These are phyloP conservation scores for Stegastes partitus DNA, from an alignment of 2,113 vertebrate species.

Conservation along the genomic window DNA sequence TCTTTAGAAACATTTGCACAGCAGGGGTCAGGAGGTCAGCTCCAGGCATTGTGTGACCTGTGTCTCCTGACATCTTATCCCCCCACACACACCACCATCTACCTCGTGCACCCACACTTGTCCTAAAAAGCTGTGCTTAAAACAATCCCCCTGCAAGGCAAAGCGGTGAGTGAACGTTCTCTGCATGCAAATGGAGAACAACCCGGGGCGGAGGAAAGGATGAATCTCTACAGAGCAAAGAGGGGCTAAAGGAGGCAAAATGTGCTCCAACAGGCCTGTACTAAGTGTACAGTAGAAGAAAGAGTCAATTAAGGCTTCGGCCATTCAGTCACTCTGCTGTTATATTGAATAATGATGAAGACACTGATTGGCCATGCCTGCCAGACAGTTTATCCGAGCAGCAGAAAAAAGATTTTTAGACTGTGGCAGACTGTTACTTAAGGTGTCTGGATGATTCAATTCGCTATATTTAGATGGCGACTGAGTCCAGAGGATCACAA, in stretches of 20 bases:
- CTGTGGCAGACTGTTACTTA: constrained; percentile 35
- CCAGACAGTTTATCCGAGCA: constrained; percentile 21
- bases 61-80: constrained; percentile 52
- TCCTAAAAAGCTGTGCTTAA: constrained; percentile 17
- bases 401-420: constrained; percentile 31
- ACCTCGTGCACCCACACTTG: constrained; percentile 3
- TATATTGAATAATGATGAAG: constrained; percentile 60
- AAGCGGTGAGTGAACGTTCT: constrained; percentile 25
- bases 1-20: constrained; percentile 54
- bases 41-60: constrained; percentile 56
- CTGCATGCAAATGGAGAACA: constrained; percentile 19
- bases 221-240: not conserved
- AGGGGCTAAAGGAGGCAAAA: constrained; percentile 16
- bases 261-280: constrained; percentile 32
- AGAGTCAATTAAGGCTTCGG: constrained; percentile 47
- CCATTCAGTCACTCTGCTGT: constrained; percentile 49
- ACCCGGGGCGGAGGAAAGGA: not conserved
- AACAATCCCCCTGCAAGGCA: constrained; percentile 24
- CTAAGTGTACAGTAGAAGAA: constrained; percentile 43
- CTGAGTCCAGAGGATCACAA: constrained; percentile 4
- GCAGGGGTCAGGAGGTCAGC: constrained; percentile 60
- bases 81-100: not conserved
- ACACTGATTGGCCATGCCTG: constrained; percentile 20
- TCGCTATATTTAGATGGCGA: constrained; percentile 24
- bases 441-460: constrained; percentile 41